A percentile compares a stretch with the other conserved stretches of the same genome.
phyloP scores from a whole-genome alignment of 2,113 vertebrate species.

The Astatotilapia flaviijosephi region DNA sequence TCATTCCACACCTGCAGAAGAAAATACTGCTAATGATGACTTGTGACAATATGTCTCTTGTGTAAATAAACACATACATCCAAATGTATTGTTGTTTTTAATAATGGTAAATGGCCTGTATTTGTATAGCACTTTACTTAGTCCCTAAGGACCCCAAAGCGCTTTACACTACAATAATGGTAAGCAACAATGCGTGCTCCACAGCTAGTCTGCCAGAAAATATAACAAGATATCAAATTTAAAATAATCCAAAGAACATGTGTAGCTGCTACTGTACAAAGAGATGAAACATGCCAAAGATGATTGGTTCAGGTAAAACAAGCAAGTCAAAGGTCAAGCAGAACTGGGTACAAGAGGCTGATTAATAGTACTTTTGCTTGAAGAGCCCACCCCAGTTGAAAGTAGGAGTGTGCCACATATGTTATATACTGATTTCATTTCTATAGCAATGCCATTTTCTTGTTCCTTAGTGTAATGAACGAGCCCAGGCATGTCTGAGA shows the following conservation, averaged over 20 bases:
- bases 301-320: background rate
- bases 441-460: rapidly evolving
- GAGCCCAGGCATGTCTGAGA: background rate
- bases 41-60: background rate
- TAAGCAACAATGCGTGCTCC: background rate
- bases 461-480: background rate
- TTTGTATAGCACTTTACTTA: background rate
- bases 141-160: background rate
- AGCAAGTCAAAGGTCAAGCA: background rate
- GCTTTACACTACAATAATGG: background rate
- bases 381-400: background rate
- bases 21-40: background rate
- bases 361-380: background rate
- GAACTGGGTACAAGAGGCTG: background rate
- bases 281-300: background rate
- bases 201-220: background rate
- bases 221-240: background rate
- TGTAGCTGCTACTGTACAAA: background rate
- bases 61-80: background rate
- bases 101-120: background rate
- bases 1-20: background rate
- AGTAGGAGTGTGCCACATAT: background rate
- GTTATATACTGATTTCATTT: background rate
- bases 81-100: background rate
- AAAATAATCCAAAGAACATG: background rate